phyloP scores from a whole-genome alignment of 2,113 vertebrate genomes.

The Pampusana beccarii region DNA sequence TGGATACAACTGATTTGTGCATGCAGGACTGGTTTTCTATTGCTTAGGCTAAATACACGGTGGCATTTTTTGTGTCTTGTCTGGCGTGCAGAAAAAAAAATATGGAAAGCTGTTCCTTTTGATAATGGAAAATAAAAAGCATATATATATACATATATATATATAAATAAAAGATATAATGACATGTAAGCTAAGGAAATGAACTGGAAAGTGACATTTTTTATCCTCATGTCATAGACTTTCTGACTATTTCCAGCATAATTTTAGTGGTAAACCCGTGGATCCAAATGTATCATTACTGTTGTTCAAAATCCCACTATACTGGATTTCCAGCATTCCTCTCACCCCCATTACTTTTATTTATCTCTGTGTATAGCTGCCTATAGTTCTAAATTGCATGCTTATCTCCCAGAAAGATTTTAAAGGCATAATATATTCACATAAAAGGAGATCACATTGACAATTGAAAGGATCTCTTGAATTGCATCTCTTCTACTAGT shows the following conservation, averaged over 20 bases:
- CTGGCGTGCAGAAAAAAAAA: not conserved
- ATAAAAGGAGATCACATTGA: not conserved
- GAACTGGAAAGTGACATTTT: not conserved
- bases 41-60: not conserved
- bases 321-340: not conserved
- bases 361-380: not conserved
- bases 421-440: not conserved
- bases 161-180: not conserved
- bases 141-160: not conserved
- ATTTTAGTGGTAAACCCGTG: not conserved
- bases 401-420: not conserved
- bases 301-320: not conserved
- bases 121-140: not conserved
- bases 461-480: not conserved
- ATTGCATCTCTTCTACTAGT: not conserved
- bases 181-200: not conserved
- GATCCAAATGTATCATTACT: not conserved
- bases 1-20: not conserved
- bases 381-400: not conserved
- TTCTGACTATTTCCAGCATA: not conserved
- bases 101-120: not conserved
- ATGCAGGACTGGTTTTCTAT: not conserved
- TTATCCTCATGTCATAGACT: not conserved
- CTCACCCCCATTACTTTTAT: not conserved
- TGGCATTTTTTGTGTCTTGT: not conserved